Conservation (phyloP, 1,140 invertebrate genomes). For the Pseudomyrmex flavicornis region DNA sequence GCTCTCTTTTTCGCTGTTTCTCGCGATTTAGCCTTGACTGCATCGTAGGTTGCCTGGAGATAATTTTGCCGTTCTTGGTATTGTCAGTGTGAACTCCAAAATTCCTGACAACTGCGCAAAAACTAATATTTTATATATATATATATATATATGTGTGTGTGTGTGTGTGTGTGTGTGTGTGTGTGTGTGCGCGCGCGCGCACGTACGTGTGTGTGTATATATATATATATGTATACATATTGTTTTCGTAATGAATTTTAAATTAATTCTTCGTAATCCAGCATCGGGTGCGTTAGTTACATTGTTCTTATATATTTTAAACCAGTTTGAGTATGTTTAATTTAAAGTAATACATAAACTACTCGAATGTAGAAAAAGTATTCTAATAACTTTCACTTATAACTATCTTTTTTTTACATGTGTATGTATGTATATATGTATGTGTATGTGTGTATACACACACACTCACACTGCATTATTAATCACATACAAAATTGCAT, state of each 20-base stretch:
- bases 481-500: not conserved
- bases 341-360: slow-evolving; percentile 59
- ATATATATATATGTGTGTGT: too few species aligned
- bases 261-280: slow-evolving; percentile 38
- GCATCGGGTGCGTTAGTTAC: not conserved
- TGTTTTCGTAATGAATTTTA: slow-evolving; percentile 14
- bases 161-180: too few species aligned
- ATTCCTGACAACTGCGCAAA: too few species aligned
- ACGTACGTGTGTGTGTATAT: too few species aligned
- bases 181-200: too few species aligned
- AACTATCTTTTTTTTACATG: slow-evolving; percentile 63
- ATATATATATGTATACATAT: too few species aligned
- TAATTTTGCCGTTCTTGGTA: too few species aligned
- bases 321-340: slow-evolving; percentile 57
- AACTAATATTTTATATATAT: too few species aligned
- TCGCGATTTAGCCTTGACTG: slow-evolving; percentile 5
- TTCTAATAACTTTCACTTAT: slow-evolving; percentile 61
- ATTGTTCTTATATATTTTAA: slow-evolving; percentile 61
- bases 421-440: slow-evolving; percentile 12
- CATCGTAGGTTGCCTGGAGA: too few species aligned
- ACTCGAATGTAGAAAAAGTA: slow-evolving; percentile 61
- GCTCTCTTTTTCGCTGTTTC: slow-evolving; percentile 42
- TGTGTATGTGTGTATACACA: too few species aligned
- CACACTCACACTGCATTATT: slow-evolving; percentile 61
- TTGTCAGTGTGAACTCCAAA: too few species aligned